A percentile compares a stretch with the other conserved stretches of the same genome.
phyloP scores from a whole-genome alignment of 2,113 vertebrate species.

The Tyrannus savana region DNA sequence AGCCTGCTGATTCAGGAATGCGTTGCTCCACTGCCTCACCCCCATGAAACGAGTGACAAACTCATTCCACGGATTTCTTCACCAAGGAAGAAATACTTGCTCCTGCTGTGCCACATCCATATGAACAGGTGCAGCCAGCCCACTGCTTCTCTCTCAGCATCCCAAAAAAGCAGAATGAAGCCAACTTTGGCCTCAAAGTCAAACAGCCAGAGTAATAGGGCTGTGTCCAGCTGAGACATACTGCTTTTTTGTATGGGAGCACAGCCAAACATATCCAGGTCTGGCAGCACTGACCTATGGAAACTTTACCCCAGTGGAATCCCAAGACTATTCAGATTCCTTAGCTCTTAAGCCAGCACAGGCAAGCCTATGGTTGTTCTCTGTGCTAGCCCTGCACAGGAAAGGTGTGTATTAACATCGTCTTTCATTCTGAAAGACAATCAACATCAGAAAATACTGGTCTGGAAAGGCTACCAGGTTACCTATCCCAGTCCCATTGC shows the following conservation, averaged over 20 bases:
- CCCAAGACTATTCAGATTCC: neutral
- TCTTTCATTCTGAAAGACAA: neutral
- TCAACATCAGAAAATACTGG: neutral
- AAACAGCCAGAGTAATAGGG: rapidly evolving
- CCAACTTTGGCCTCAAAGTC: neutral
- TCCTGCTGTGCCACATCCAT: neutral
- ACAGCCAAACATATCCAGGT: neutral
- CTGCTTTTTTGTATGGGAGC: neutral
- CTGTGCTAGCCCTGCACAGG: neutral
- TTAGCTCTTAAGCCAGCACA: neutral
- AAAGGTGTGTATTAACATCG: neutral
- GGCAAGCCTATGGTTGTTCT: neutral
- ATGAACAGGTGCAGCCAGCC: constrained; percentile 20
- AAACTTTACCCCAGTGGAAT: neutral
- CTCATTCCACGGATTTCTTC: constrained; percentile 29
- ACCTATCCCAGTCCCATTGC: neutral
- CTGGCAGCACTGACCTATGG: neutral
- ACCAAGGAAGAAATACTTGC: neutral
- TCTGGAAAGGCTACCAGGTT: neutral
- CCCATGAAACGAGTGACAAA: constrained; percentile 4
- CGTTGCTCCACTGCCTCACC: neutral
- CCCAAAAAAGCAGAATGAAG: neutral
- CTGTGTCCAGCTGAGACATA: neutral
- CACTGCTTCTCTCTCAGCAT: neutral
- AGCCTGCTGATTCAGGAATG: constrained; percentile 29